A percentile compares a stretch with the other conserved stretches of the same genome.
Evolutionary conservation across 2,888 invertebrate species (phyloP).

Genomic region (Matsumyia berberina): DNA sequence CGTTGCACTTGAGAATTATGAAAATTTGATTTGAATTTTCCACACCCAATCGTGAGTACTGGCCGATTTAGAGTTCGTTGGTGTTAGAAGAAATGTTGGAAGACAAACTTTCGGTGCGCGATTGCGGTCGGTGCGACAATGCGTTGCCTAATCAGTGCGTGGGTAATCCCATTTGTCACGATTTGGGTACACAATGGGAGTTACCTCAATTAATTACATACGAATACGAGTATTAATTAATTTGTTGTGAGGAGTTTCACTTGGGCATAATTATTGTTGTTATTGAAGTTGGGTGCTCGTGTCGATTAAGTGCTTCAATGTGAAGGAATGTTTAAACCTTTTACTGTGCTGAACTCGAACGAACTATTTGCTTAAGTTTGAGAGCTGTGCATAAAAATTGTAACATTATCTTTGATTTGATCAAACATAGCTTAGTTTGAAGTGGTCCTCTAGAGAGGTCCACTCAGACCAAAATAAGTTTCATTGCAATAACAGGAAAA

Average conservation of each 20-base stretch:
- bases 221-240: too few relatives aligned
- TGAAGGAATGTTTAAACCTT: background rate
- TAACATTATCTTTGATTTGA: too few relatives aligned
- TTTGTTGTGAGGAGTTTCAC: conserved; percentile 53
- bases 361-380: too few relatives aligned
- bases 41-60: conserved; percentile 19
- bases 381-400: too few relatives aligned
- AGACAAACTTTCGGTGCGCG: conserved; percentile 21
- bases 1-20: background rate
- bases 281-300: background rate
- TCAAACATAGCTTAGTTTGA: too few relatives aligned
- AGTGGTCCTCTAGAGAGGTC: too few relatives aligned
- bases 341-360: too few relatives aligned
- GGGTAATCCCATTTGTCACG: conserved; percentile 53
- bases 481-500: too few relatives aligned
- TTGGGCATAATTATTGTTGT: conserved; percentile 11
- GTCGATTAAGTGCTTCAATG: background rate
- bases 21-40: conserved; percentile 5
- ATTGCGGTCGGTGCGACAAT: conserved; percentile 24
- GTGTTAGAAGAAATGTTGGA: background rate
- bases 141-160: conserved; percentile 54
- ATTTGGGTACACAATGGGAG: conserved; percentile 48
- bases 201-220: conserved; percentile 54
- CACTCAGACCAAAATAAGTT: too few relatives aligned
- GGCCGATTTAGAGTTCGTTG: conserved; percentile 29